Evolutionary conservation across 2,113 vertebrate genomes (phyloP), one percentile per base, ranked within the genome.

Genomic region (Anguilla japonica): DNA sequence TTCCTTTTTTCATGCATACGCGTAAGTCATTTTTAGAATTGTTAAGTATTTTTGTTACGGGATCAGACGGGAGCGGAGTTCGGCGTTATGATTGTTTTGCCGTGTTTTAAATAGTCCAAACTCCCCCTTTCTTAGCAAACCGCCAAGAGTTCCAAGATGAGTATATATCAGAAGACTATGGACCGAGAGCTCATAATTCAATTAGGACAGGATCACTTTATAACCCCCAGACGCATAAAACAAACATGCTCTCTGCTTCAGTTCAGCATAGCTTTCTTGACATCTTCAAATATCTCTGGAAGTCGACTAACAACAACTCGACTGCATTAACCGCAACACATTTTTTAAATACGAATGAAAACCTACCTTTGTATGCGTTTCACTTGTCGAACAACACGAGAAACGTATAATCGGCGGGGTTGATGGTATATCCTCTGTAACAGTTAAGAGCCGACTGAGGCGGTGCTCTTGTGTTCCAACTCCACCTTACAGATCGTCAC

Each of bases 401-500:
- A 86, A 81, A 81, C 41, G 11, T 11, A 82, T 79, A 75, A 60
- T 20, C 80, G 60, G 9, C 63, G 16, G 43, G 80, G 57, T 67
- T 82, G 56, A 22, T 78, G 34, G 60, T 75, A 50, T 53, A 78
- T 87, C 86, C 86, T 53, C 86, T 75, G 83, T 39, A 34, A 79
- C 29, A 63, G 79, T 40, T 39, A 67, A n/a, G 67, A 26, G n/a
- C 34, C n/a, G 50, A 40, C 56, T 82, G 79, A 39, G 60, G 41
- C 18, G 81, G 41, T 83, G 15, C 29, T 83, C 41, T 2, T 26
- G 60, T 60, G 41, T 16, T 11, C 41, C 81, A 78, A 18, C 63
- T 78, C 86, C 63, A 83, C 81, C 81, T 87, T 75, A 67, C 39
- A 71, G 34, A 43, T 26, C 9, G 22, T 71, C 80, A 81, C 80